A percentile compares a stretch with the other conserved stretches of the same genome.
phyloP scores from a whole-genome alignment of 2,113 vertebrate genomes.

The Sander lucioperca region DNA sequence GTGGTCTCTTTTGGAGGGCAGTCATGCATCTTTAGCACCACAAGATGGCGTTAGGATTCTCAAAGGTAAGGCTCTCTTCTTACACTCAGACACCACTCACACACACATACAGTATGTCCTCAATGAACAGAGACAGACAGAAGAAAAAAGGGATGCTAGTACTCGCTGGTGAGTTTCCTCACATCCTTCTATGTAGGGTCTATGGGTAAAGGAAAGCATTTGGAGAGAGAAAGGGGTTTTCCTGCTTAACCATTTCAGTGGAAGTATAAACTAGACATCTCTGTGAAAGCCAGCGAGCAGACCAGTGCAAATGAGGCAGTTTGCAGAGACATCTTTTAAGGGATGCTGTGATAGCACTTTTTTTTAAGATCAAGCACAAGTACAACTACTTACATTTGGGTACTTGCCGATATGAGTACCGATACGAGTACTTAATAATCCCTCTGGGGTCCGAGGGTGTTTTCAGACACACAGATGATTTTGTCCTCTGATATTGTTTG shows the following conservation, averaged over 20 bases:
- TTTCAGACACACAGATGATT: too few relatives aligned
- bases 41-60: constrained; percentile 44
- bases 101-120: neutral
- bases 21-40: constrained; percentile 10
- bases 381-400: too few relatives aligned
- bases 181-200: neutral
- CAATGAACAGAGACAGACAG: neutral
- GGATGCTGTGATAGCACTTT: too few relatives aligned
- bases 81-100: neutral
- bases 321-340: neutral
- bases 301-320: neutral
- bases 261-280: neutral
- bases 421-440: too few relatives aligned
- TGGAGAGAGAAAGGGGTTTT: constrained; percentile 14
- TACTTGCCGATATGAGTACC: too few relatives aligned
- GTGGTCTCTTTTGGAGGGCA: neutral
- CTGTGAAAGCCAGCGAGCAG: neutral
- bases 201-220: neutral
- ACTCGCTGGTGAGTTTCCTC: neutral
- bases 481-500: too few relatives aligned
- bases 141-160: neutral
- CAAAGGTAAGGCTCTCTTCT: neutral
- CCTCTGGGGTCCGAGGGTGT: too few relatives aligned
- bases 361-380: too few relatives aligned
- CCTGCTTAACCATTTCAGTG: neutral